Conservation (phyloP, 2,113 vertebrate species). For the Pipra filicauda region DNA sequence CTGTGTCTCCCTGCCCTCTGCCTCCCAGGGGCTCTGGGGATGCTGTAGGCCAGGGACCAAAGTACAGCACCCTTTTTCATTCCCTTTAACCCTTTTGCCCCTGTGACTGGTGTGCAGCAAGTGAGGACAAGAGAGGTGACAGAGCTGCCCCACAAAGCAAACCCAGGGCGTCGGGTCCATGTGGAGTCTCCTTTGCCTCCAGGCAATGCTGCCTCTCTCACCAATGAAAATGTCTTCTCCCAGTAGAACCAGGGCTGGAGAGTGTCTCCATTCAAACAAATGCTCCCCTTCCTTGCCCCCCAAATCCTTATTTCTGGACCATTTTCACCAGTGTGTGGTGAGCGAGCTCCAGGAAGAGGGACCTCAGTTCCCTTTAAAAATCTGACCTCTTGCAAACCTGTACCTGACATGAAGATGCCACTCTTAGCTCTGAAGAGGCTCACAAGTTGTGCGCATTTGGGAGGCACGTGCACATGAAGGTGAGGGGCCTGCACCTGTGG, state of each 20-base stretch:
- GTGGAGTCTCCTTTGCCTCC: background rate
- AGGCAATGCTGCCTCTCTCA: background rate
- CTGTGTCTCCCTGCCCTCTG: background rate
- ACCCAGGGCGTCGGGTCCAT: fast-evolving
- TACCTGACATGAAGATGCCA: background rate
- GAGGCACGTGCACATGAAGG: background rate
- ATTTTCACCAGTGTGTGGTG: background rate
- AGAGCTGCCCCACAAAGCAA: background rate
- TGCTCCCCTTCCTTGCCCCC: background rate
- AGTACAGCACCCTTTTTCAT: fast-evolving
- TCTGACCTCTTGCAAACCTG: background rate
- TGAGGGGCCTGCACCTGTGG: background rate
- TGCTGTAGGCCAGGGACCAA: background rate
- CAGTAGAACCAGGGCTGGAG: background rate
- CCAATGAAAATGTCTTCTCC: background rate
- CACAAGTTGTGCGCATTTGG: background rate
- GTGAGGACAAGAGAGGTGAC: background rate
- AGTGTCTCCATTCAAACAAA: background rate
- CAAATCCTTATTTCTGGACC: background rate
- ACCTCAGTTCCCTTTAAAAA: background rate
- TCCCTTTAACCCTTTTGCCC: background rate
- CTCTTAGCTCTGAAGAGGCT: background rate
- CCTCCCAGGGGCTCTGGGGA: background rate
- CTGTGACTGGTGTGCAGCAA: background rate
- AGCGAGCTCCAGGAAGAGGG: background rate